Evolutionary conservation across 2,797 vertebrate genomes (phyloP).

Genomic region (Mastacembelus armatus): DNA sequence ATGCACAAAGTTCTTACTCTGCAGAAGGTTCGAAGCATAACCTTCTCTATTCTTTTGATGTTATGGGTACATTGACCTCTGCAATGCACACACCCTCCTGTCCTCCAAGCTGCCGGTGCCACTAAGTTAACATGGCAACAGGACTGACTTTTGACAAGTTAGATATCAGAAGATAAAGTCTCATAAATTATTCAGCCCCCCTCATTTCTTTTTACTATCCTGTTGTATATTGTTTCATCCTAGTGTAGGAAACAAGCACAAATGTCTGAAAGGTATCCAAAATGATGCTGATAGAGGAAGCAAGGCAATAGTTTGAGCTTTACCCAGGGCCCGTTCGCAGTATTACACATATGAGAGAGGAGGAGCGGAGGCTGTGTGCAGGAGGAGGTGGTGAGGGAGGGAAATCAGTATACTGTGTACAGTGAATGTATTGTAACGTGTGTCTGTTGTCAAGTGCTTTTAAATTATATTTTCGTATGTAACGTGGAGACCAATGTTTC

Average conservation of each 20-base stretch:
- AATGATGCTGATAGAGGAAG: slow-evolving; percentile 64
- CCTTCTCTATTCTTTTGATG: slow-evolving; percentile 11
- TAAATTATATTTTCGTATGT: slow-evolving; percentile 99
- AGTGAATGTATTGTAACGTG: slow-evolving; percentile 99
- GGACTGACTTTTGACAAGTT: neutral
- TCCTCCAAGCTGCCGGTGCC: slow-evolving; percentile 47
- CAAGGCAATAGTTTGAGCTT: slow-evolving; percentile 83
- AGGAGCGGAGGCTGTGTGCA: slow-evolving; percentile 68
- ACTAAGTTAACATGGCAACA: neutral
- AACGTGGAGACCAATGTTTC: slow-evolving; percentile 90
- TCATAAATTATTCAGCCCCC: neutral
- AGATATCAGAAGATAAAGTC: neutral
- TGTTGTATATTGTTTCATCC: no score
- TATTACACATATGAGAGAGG: slow-evolving; percentile 83
- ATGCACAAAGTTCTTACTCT: slow-evolving; percentile 36
- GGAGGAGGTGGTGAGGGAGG: slow-evolving; percentile 85
- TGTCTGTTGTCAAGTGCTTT: slow-evolving; percentile 97
- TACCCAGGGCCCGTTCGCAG: slow-evolving; percentile 80
- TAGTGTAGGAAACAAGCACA: slow-evolving; percentile 60
- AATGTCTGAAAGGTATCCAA: slow-evolving; percentile 27
- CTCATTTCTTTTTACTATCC: neutral
- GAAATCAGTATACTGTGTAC: slow-evolving; percentile 94
- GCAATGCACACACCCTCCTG: slow-evolving; percentile 59
- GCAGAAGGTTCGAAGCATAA: slow-evolving; percentile 32
- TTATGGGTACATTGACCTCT: slow-evolving; percentile 55